A percentile compares a stretch with the other conserved stretches of the same genome.
Evolutionary conservation across 2,888 invertebrate species (phyloP).

Genomic region (Drosophila dives): DNA sequence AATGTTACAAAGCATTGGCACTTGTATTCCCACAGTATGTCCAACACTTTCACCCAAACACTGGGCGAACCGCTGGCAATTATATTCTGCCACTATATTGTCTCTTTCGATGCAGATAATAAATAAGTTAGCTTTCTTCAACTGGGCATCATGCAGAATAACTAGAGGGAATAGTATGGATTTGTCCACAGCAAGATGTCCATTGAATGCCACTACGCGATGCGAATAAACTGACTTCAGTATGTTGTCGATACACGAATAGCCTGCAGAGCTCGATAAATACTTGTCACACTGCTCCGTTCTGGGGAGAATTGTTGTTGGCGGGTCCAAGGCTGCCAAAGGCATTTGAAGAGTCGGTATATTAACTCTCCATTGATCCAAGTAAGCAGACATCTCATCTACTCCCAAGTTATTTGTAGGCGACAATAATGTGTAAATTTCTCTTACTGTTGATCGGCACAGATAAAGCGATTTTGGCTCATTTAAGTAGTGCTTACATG

Average conservation of each 20-base stretch:
- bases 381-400: constrained; percentile 10
- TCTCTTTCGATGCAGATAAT: constrained; percentile 59
- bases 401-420: neutral
- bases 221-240: constrained; percentile 37
- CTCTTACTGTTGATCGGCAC: constrained; percentile 11
- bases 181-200: constrained; percentile 48
- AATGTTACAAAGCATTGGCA: constrained; percentile 31
- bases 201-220: constrained; percentile 46
- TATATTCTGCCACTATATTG: constrained; percentile 51
- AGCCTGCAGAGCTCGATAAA: constrained; percentile 3
- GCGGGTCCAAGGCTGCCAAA: neutral
- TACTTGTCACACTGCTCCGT: constrained; percentile 13
- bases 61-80: constrained; percentile 46
- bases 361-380: neutral
- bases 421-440: constrained; percentile 37
- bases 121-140: constrained; percentile 29
- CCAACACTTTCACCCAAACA: constrained; percentile 59
- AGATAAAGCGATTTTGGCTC: constrained; percentile 50
- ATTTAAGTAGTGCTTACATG: constrained; percentile 59
- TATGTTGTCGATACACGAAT: constrained; percentile 13
- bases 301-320: neutral
- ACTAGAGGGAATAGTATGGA: constrained; percentile 49
- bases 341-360: constrained; percentile 15
- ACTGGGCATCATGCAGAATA: constrained; percentile 46
- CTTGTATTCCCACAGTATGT: constrained; percentile 58